These are phyloP conservation scores for Muntiacus muntjak DNA, from an alignment of 2,113 vertebrate genomes.

Conservation along the genomic window DNA sequence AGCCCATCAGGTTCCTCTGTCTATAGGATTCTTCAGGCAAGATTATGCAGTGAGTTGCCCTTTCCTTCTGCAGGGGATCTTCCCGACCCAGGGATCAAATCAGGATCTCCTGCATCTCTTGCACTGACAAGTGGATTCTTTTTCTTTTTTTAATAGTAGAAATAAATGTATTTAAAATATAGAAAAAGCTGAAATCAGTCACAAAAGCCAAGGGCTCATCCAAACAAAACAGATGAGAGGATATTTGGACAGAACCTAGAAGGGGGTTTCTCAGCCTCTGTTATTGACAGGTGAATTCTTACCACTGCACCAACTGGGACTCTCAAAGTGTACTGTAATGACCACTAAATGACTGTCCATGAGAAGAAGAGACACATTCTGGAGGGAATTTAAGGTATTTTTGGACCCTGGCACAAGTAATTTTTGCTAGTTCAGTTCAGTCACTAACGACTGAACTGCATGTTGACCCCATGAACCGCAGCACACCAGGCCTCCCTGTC, in stretches of 20 bases:
- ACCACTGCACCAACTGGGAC: background rate
- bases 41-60: background rate
- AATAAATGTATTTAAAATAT: background rate
- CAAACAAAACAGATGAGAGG: background rate
- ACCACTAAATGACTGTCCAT: conserved; percentile 58
- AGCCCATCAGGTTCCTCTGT: background rate
- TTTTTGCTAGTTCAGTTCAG: conserved; percentile 57
- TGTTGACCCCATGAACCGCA: background rate
- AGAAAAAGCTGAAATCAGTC: background rate
- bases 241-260: background rate
- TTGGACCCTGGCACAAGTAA: conserved; percentile 65
- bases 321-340: background rate
- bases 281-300: background rate
- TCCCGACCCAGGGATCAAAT: background rate
- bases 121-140: background rate
- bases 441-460: background rate
- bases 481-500: background rate
- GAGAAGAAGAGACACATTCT: conserved; percentile 64
- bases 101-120: background rate
- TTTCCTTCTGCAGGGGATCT: background rate
- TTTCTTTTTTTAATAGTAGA: no score
- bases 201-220: background rate
- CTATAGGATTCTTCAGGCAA: background rate
- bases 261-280: rapidly evolving
- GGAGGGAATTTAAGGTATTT: conserved; percentile 33